These are phyloP conservation scores for Boleophthalmus pectinirostris DNA, from an alignment of 2,113 vertebrate species.

Conservation along the genomic window DNA sequence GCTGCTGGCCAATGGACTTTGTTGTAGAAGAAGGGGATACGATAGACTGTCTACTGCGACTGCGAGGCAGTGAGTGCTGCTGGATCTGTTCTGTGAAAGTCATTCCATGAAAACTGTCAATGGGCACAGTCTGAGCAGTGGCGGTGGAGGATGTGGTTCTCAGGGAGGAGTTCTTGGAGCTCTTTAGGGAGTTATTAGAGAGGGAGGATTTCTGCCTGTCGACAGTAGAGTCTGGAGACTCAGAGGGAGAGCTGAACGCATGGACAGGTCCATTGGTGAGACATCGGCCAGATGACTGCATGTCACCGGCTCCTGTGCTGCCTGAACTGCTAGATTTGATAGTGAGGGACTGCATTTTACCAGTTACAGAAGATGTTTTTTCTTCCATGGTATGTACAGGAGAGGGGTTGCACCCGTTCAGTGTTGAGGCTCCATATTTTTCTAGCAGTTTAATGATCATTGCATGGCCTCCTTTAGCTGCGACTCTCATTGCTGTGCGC, in stretches of 20 bases:
- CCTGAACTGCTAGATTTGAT: slow-evolving; percentile 96
- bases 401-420: slow-evolving; percentile 92
- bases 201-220: slow-evolving; percentile 94
- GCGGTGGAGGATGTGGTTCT: slow-evolving; percentile 94
- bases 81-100: slow-evolving; percentile 96
- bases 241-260: slow-evolving; percentile 94
- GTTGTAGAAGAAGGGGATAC: slow-evolving; percentile 93
- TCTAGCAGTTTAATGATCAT: slow-evolving; percentile 93
- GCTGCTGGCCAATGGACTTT: slow-evolving; percentile 85
- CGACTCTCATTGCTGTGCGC: slow-evolving; percentile 96
- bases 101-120: slow-evolving; percentile 92
- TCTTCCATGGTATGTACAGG: slow-evolving; percentile 96
- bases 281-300: slow-evolving; percentile 84
- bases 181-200: slow-evolving; percentile 95
- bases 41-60: slow-evolving; percentile 93
- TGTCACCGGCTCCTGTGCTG: slow-evolving; percentile 89
- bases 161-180: slow-evolving; percentile 95
- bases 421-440: slow-evolving; percentile 89
- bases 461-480: slow-evolving; percentile 93
- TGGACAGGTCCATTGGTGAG: slow-evolving; percentile 89
- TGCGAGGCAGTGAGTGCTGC: slow-evolving; percentile 94
- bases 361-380: slow-evolving; percentile 81
- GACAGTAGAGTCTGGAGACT: slow-evolving; percentile 94
- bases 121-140: slow-evolving; percentile 95
- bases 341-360: slow-evolving; percentile 91